phyloP scores from a whole-genome alignment of 2,888 invertebrate genomes.

The Ophraella communa region DNA sequence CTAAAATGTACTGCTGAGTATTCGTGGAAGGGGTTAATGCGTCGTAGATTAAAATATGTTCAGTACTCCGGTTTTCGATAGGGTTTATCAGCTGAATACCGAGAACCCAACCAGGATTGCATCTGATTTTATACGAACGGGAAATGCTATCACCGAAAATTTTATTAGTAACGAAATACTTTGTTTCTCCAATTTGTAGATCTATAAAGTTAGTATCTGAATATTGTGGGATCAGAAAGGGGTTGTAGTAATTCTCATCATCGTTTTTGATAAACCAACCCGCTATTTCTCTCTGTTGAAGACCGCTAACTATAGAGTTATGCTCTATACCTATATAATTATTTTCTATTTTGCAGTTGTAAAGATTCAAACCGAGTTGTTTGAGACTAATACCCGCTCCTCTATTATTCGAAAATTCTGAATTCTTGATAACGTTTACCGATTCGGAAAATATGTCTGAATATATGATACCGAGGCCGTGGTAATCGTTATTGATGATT shows the following conservation, averaged over 20 bases:
- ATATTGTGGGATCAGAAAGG: slow-evolving; percentile 73
- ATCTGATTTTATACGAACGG: slow-evolving; percentile 69
- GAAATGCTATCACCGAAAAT: slow-evolving; percentile 64
- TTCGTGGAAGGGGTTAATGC: slow-evolving; percentile 71
- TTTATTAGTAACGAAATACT: slow-evolving; percentile 79
- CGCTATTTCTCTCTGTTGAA: slow-evolving; percentile 88
- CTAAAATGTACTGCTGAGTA: slow-evolving; percentile 77
- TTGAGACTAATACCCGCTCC: slow-evolving; percentile 91
- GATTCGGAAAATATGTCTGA: slow-evolving; percentile 91
- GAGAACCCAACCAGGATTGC: slow-evolving; percentile 83
- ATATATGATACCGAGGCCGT: slow-evolving; percentile 92
- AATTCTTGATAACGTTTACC: slow-evolving; percentile 81
- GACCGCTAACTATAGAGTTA: slow-evolving; percentile 83
- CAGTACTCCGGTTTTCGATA: slow-evolving; percentile 85
- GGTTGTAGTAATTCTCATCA: slow-evolving; percentile 76
- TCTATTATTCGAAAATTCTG: slow-evolving; percentile 82
- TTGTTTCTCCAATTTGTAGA: slow-evolving; percentile 68
- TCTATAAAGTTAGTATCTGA: slow-evolving; percentile 58
- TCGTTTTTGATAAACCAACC: slow-evolving; percentile 85
- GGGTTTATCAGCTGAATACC: slow-evolving; percentile 91
- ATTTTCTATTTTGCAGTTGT: slow-evolving; percentile 79
- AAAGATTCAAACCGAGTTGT: slow-evolving; percentile 82
- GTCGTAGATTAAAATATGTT: slow-evolving; percentile 81
- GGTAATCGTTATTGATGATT: slow-evolving; percentile 85
- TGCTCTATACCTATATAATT: slow-evolving; percentile 93